Percentiles rank a stretch among this genome's conserved stretches.
Conservation (phyloP, 2,888 invertebrate species). For the Enchytraeus crypticus region DNA sequence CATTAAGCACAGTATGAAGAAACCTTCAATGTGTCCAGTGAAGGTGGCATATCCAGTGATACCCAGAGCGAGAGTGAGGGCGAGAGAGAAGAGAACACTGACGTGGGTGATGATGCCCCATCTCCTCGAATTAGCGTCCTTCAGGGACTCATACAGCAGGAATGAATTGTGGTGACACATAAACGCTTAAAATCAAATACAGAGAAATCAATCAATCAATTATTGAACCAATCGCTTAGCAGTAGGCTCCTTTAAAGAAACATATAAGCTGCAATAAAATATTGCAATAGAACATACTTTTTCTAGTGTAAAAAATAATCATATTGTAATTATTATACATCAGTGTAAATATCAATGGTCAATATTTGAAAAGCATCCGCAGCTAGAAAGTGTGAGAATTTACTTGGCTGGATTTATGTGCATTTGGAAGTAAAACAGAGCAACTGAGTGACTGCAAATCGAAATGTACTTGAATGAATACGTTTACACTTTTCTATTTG, state of each 20-base stretch:
- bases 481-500: too few relatives aligned
- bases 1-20: too few relatives aligned
- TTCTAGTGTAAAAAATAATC: too few relatives aligned
- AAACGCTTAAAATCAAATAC: slow-evolving; percentile 57
- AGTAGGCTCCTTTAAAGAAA: too few relatives aligned
- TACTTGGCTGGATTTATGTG: too few relatives aligned
- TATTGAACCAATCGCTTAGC: neutral
- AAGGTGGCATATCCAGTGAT: slow-evolving; percentile 72
- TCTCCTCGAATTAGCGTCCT: slow-evolving; percentile 63
- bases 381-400: neutral
- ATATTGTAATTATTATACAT: too few relatives aligned
- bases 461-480: too few relatives aligned
- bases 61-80: slow-evolving; percentile 65
- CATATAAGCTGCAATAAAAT: too few relatives aligned
- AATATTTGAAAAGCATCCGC: neutral
- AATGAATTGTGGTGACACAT: slow-evolving; percentile 86
- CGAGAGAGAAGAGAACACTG: slow-evolving; percentile 65
- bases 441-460: too few relatives aligned
- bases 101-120: slow-evolving; percentile 75
- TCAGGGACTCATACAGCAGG: slow-evolving; percentile 70
- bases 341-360: too few relatives aligned
- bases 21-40: slow-evolving; percentile 69
- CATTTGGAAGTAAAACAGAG: too few relatives aligned
- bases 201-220: neutral
- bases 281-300: too few relatives aligned